These are phyloP conservation scores for Hippocampus zosterae DNA, from an alignment of 2,113 vertebrate genomes.

Conservation along the genomic window DNA sequence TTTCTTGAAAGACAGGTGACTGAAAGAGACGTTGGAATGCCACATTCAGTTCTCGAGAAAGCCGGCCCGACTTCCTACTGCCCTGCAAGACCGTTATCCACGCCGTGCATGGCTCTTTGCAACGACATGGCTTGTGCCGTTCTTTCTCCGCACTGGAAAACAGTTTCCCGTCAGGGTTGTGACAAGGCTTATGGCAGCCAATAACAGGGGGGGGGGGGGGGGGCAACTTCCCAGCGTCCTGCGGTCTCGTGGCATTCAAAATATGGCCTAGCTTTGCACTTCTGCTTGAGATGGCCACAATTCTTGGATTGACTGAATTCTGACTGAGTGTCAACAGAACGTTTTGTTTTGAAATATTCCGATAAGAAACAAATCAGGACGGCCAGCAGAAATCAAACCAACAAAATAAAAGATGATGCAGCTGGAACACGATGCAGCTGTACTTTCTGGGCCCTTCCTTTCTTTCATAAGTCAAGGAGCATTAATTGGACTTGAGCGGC, in stretches of 20 bases:
- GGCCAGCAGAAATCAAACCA: not conserved
- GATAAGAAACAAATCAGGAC: not conserved
- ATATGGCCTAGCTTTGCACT: no score
- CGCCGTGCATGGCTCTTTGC: no score
- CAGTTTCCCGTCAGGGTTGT: not conserved
- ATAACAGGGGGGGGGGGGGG: no score
- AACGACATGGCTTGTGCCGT: not conserved
- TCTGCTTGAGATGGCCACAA: not conserved
- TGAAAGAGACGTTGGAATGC: conserved; percentile 14
- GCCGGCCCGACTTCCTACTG: conserved; percentile 23
- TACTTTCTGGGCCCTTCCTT: not conserved
- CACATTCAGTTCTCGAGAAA: conserved; percentile 36
- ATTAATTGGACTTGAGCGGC: not conserved
- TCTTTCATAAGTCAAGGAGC: not conserved
- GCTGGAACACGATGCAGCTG: not conserved
- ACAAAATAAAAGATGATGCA: not conserved
- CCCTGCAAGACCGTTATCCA: no score
- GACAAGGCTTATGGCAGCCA: not conserved
- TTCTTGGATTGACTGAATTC: not conserved
- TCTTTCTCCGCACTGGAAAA: not conserved
- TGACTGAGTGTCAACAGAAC: not conserved
- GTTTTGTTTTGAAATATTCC: not conserved
- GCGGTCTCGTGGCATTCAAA: no score
- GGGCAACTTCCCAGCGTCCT: no score
- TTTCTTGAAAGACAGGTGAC: conserved; percentile 41